Evolutionary conservation across 2,113 vertebrate genomes (phyloP), one percentile per base, ranked within the genome.

Genomic region (Rhombomys opimus): DNA sequence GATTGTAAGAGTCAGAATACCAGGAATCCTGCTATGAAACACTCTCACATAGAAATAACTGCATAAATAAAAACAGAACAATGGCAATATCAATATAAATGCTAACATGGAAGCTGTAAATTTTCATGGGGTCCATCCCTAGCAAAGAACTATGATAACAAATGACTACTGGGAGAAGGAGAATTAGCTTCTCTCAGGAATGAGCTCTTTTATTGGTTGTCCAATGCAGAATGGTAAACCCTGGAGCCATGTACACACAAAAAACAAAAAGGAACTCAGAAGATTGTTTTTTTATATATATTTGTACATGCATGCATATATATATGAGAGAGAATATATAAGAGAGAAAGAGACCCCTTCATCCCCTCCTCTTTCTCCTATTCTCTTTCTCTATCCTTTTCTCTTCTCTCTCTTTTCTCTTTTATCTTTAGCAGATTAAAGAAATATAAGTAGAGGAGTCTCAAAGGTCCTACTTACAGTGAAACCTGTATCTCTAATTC

Each of bases 381-480:
- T 14, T 72, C 52, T 78, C 1, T 70, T 54, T 72, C 18, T 81
- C 7, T 54, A 13, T 81, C 22, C 67, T 50, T 75, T 1, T 68
- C 52, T 54, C n/a, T 65, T 1, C 8, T 67, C 7, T 5, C 5
- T 46, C n/a, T 7, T 12, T 72, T 18, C 41, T 41, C 72, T 3
- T 85, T 61, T 73, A 25, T 65, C 8, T 18, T 8, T 67, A 11
- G 14, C 32, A 93, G 30, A 72, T 52, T 11, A 10, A 95, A 75
- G 20, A 12, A 13, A 90, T 89, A 81, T 20, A 65, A 30, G n/a
- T 61, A 86, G 65, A 61, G 20, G 70, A 85, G 11, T 89, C 35
- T 25, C 89, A 92, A 67, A 93, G n/a, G 68, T 84, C 52, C 35
- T 77, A 96, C 52, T 78, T 41, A 91, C 32, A 89, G 23, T 50